phyloP scores from a whole-genome alignment of 2,113 vertebrate genomes.

The Epinephelus lanceolatus region DNA sequence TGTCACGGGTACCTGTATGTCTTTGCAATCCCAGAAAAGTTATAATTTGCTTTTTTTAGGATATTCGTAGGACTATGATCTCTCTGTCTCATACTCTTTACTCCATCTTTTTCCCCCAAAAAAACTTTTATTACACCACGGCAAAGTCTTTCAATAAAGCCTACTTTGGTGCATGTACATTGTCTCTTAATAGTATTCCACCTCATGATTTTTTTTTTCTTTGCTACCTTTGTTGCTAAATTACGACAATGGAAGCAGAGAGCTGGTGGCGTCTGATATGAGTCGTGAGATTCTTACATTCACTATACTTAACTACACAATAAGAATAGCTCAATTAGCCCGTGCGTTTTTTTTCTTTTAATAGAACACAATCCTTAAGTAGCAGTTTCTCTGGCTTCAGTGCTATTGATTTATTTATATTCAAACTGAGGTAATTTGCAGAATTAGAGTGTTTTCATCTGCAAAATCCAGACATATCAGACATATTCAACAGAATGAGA shows the following conservation, averaged over 20 bases:
- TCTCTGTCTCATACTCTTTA: constrained; percentile 20
- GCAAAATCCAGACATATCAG: neutral
- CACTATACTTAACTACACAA: constrained; percentile 22
- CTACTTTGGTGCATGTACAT: constrained; percentile 3
- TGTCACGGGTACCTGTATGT: constrained; percentile 32
- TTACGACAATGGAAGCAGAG: neutral
- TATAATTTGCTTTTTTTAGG: constrained; percentile 47
- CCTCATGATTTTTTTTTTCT: neutral
- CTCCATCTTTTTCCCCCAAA: neutral
- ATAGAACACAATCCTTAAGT: constrained; percentile 4
- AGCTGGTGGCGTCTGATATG: constrained; percentile 4
- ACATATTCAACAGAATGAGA: neutral
- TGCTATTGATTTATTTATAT: neutral
- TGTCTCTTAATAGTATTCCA: constrained; percentile 17
- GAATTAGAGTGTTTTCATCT: neutral
- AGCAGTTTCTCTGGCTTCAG: constrained; percentile 9
- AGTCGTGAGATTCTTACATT: neutral
- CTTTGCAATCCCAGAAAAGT: constrained; percentile 48
- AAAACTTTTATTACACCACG: constrained; percentile 10
- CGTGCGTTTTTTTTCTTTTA: neutral
- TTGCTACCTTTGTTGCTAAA: constrained; percentile 9
- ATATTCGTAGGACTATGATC: constrained; percentile 48
- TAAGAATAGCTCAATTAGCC: constrained; percentile 19
- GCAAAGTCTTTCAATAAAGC: neutral
- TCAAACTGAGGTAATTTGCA: neutral